Evolutionary conservation across 2,888 invertebrate species (phyloP), one percentile per base, ranked within the genome.

Genomic region (Phortica magna): DNA sequence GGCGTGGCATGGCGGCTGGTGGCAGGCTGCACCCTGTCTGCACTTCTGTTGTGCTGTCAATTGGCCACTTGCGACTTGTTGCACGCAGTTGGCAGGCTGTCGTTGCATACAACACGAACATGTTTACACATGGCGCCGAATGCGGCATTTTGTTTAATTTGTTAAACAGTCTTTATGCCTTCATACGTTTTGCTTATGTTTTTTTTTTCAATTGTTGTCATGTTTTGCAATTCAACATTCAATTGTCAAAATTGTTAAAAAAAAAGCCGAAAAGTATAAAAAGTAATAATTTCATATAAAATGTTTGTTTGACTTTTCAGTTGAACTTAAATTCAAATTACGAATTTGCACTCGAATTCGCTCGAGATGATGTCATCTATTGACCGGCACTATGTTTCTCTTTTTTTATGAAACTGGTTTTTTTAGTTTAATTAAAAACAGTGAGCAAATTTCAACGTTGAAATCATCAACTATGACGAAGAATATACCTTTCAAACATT

Each of bases 1-100:
- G 31, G 31, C 31, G n/a, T n/a, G n/a, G n/a, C n/a, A n/a, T 43
- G 42, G 64, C 64, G 31, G 39, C 64, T 39, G 22, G 12, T 64
- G 22, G 64, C 65, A 41, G 14, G 22, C 19, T 12, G 61, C 31
- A 31, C 31, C 31, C 31, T 61, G 61, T 61, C 61, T 61, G 10
- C 22, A 7, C 61, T 19, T 1, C 41, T 12, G 17, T 65, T 41
- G 31, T 65, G 39, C 19, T 31, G 31, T 12, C 22, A 57, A 57
- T 57, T 57, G 14, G 57, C 31, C 31, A 31, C 65, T 39, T 67
- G 67, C 67, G 41, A 67, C 67, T 67, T 67, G 67, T 67, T 67
- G 67, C 67, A 42, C 41, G n/a, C 67, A 42, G 41, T 39, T 67
- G 67, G 7, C 67, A 31, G 22, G 1, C 22, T 61, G 61, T 17